These are phyloP conservation scores for Folsomia manolachei DNA, from an alignment of 2,888 invertebrate genomes.

Conservation along the genomic window DNA sequence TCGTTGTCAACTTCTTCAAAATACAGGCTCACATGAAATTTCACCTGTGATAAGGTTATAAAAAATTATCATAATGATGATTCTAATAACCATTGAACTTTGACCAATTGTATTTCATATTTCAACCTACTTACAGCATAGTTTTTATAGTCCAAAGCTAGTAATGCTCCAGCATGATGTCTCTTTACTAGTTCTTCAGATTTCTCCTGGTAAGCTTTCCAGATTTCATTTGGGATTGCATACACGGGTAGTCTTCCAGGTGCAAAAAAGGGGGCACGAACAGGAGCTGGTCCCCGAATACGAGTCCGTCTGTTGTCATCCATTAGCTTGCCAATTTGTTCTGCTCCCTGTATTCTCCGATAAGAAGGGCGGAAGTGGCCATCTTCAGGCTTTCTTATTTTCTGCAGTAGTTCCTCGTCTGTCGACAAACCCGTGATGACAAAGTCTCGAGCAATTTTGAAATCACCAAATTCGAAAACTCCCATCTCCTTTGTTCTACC, in stretches of 20 bases:
- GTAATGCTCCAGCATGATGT: constrained; percentile 56
- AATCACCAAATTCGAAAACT: constrained; percentile 62
- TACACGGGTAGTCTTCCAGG: constrained; percentile 58
- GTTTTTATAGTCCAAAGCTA: constrained; percentile 47
- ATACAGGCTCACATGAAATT: constrained; percentile 70
- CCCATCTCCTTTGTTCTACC: constrained; percentile 64
- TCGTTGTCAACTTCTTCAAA: constrained; percentile 76
- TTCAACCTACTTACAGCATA: constrained; percentile 23
- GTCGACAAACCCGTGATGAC: constrained; percentile 57
- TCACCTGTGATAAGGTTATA: constrained; percentile 53
- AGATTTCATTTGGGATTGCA: constrained; percentile 56
- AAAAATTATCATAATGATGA: background rate
- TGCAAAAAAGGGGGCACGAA: constrained; percentile 63
- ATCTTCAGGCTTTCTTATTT: background rate
- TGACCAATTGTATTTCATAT: background rate
- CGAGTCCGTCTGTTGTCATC: constrained; percentile 38
- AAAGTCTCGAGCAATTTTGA: constrained; percentile 63
- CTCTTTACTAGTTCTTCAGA: constrained; percentile 54
- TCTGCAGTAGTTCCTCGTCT: constrained; percentile 14
- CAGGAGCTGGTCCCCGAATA: constrained; percentile 60
- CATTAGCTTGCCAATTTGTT: constrained; percentile 24
- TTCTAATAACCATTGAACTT: constrained; percentile 8
- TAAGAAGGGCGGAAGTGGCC: background rate
- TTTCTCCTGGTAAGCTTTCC: constrained; percentile 54
- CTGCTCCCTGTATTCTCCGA: constrained; percentile 25